phyloP scores from a whole-genome alignment of 2,113 vertebrate species.

The Catharus bicknelli region DNA sequence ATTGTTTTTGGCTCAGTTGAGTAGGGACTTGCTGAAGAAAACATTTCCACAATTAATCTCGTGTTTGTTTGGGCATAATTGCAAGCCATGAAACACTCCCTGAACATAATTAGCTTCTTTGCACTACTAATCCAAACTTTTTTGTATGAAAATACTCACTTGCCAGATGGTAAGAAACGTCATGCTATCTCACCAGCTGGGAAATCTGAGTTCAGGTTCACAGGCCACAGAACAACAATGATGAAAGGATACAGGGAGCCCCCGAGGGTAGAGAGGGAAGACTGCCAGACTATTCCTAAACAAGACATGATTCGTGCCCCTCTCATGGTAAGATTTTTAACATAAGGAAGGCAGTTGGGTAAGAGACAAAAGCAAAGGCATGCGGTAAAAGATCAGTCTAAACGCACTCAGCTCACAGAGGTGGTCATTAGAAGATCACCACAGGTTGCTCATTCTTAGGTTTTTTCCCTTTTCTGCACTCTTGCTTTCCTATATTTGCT shows the following conservation, averaged over 20 bases:
- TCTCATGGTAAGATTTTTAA: background rate
- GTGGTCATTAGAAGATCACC: background rate
- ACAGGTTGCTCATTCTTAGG: background rate
- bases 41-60: slow-evolving; percentile 69
- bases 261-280: background rate
- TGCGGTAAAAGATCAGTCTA: background rate
- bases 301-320: background rate
- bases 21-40: slow-evolving; percentile 44
- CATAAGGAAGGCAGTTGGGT: background rate
- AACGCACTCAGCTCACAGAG: background rate
- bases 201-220: slow-evolving; percentile 62
- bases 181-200: slow-evolving; percentile 38
- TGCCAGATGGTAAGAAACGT: slow-evolving; percentile 68
- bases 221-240: background rate
- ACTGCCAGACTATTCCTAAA: background rate
- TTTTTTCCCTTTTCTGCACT: background rate
- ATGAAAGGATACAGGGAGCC: background rate
- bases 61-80: slow-evolving; percentile 69
- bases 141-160: slow-evolving; percentile 16
- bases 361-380: background rate
- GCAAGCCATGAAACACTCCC: slow-evolving; percentile 54
- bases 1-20: background rate
- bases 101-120: slow-evolving; percentile 67
- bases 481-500: background rate
- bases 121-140: slow-evolving; percentile 42